phyloP scores from a whole-genome alignment of 1,140 invertebrate species.

The Drosophila repleta region DNA sequence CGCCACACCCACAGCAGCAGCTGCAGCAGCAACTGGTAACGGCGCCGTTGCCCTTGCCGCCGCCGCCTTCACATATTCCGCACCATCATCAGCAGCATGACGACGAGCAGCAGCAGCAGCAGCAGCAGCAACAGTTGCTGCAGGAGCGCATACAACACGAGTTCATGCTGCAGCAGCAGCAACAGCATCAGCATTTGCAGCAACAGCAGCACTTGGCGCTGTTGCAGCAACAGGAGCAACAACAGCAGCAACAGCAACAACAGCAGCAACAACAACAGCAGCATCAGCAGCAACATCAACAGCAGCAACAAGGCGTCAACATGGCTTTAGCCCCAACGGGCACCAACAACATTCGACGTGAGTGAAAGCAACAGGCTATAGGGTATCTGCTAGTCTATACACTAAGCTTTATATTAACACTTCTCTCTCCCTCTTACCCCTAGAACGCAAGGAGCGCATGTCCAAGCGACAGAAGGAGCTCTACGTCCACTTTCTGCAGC shows the following conservation, averaged over 20 bases:
- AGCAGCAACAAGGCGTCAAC: slow-evolving; percentile 58
- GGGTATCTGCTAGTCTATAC: neutral
- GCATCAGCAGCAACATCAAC: slow-evolving; percentile 62
- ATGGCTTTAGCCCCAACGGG: slow-evolving; percentile 58
- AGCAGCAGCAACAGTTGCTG: slow-evolving; percentile 47
- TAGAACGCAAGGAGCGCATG: slow-evolving; percentile 82
- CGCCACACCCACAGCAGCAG: slow-evolving; percentile 55
- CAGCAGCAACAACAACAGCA: slow-evolving; percentile 53
- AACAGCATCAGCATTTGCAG: slow-evolving; percentile 56
- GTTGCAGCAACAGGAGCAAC: slow-evolving; percentile 60
- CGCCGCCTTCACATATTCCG: slow-evolving; percentile 50
- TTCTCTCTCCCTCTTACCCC: neutral
- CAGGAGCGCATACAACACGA: slow-evolving; percentile 76
- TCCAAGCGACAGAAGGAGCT: slow-evolving; percentile 79
- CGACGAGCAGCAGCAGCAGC: slow-evolving; percentile 51
- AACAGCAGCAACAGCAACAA: slow-evolving; percentile 35
- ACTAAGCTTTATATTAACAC: slow-evolving; percentile 1
- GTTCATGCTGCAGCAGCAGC: slow-evolving; percentile 70
- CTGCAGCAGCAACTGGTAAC: slow-evolving; percentile 32
- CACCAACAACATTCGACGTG: slow-evolving; percentile 69
- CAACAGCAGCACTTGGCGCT: slow-evolving; percentile 59
- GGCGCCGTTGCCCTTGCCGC: slow-evolving; percentile 44
- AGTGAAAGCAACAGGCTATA: slow-evolving; percentile 10
- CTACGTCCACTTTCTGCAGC: slow-evolving; percentile 78
- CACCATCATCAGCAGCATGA: slow-evolving; percentile 55